Evolutionary conservation across 2,113 vertebrate species (phyloP), one percentile per base, ranked within the genome.

Genomic region (Peromyscus maniculatus): DNA sequence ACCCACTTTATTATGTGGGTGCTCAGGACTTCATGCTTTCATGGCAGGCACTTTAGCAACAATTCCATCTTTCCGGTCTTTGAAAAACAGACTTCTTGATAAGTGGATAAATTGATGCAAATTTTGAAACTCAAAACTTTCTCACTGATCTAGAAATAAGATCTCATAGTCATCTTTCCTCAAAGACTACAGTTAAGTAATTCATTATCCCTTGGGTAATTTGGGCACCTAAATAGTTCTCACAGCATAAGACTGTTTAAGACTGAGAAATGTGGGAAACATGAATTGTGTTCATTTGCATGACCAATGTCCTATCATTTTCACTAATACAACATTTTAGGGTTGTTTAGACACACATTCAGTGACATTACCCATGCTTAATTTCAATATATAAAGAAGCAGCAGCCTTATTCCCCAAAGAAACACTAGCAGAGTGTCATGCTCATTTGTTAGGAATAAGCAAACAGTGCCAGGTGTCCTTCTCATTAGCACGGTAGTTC

Each of bases 391-490:
- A 91, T 9, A 88, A 83, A 83, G 78, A 97, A 77, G 6, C n/a
- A 95, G 90, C 95, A 94, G 93, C 69, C 49, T 21, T 71, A 33
- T 84, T 87, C 43, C 72, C 67, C 12, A 12, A 93, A 94, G 87
- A 80, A 96, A 87, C 72, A 83, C 74, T 55, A 82, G 55, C 87
- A 94, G 21, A 93, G 74, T 49, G 55, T 91, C 55, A 94, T 62
- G 77, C n/a, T 96, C 62, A 71, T 96, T 96, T 96, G 55, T 93
- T 83, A 95, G 80, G 91, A 92, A 92, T 83, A 96, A 96, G 74
- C 82, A 83, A 96, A 66, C 36, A 66, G 22, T 75, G 5, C 39
- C 91, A 24, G 91, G n/a, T 74, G 89, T 91, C 43, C 49, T 95
- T 92, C 92, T 95, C 78, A 79, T 97, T 95, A 95, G 67, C 74